Evolutionary conservation across 2,888 invertebrate species (phyloP).

Genomic region (Chironomus tentans): DNA sequence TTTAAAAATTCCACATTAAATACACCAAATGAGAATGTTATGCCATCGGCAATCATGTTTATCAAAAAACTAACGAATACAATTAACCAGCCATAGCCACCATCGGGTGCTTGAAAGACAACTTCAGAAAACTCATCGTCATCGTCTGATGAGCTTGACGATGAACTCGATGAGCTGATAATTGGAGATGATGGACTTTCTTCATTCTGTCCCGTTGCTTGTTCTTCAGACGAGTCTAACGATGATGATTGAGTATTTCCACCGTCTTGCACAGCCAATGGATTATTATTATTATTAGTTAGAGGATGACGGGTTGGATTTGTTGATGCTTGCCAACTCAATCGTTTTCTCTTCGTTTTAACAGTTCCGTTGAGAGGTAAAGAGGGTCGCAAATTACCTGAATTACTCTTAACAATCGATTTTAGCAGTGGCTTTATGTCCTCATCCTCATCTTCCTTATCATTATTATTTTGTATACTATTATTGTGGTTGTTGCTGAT

Average conservation of each 20-base stretch:
- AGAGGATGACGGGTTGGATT: conserved; percentile 29
- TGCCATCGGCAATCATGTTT: conserved; percentile 84
- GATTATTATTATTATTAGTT: neutral
- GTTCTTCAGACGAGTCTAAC: conserved; percentile 29
- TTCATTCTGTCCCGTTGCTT: conserved; percentile 31
- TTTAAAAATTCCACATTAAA: conserved; percentile 77
- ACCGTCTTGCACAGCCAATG: neutral
- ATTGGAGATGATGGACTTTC: conserved; percentile 35
- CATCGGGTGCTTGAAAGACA: conserved; percentile 60
- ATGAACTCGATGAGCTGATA: conserved; percentile 37
- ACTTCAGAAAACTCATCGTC: conserved; percentile 56
- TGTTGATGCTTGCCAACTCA: conserved; percentile 19
- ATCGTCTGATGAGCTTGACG: conserved; percentile 44
- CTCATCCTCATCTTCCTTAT: conserved; percentile 21
- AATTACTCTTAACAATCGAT: conserved; percentile 29
- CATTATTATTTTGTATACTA: neutral
- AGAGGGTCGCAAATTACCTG: neutral
- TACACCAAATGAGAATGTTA: conserved; percentile 86
- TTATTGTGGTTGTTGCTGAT: neutral
- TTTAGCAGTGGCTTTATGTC: conserved; percentile 32
- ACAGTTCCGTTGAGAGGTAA: neutral
- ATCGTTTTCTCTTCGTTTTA: neutral
- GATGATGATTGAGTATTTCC: conserved; percentile 29
- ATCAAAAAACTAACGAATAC: conserved; percentile 83
- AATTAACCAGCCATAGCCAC: conserved; percentile 90